phyloP scores from a whole-genome alignment of 2,797 vertebrate species.

The Ctenopoma kingsleyae region DNA sequence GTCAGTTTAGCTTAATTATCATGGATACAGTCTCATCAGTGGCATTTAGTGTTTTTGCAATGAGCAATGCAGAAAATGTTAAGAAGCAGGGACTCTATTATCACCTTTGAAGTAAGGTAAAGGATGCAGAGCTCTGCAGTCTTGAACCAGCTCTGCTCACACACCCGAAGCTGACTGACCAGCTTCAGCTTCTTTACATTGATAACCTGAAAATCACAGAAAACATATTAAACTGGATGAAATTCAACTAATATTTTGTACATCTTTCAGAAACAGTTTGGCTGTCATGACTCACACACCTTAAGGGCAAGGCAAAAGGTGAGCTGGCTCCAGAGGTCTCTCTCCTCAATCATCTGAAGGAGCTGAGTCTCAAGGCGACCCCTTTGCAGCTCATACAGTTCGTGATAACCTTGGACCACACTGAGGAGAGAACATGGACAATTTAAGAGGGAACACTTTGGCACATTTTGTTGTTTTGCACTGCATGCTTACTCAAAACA shows the following conservation, averaged over 20 bases:
- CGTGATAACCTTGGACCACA: constrained; percentile 88
- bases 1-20: constrained; percentile 12
- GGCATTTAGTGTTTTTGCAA: neutral
- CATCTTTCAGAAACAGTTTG: neutral
- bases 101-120: constrained; percentile 85
- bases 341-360: constrained; percentile 84
- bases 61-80: neutral
- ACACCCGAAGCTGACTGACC: constrained; percentile 82
- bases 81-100: neutral
- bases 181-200: constrained; percentile 85
- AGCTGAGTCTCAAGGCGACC: constrained; percentile 85
- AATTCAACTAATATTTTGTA: neutral
- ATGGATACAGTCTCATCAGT: neutral
- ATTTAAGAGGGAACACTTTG: neutral
- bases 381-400: constrained; percentile 89
- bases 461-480: constrained; percentile 6
- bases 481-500: neutral
- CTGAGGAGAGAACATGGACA: constrained; percentile 64
- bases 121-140: constrained; percentile 82
- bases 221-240: constrained; percentile 10
- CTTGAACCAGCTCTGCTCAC: constrained; percentile 86
- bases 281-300: constrained; percentile 66
- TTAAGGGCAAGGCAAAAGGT: constrained; percentile 87
- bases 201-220: constrained; percentile 84
- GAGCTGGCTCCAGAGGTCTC: constrained; percentile 87